These are phyloP conservation scores for Volucella bombylans DNA, from an alignment of 2,888 invertebrate species.

Conservation along the genomic window DNA sequence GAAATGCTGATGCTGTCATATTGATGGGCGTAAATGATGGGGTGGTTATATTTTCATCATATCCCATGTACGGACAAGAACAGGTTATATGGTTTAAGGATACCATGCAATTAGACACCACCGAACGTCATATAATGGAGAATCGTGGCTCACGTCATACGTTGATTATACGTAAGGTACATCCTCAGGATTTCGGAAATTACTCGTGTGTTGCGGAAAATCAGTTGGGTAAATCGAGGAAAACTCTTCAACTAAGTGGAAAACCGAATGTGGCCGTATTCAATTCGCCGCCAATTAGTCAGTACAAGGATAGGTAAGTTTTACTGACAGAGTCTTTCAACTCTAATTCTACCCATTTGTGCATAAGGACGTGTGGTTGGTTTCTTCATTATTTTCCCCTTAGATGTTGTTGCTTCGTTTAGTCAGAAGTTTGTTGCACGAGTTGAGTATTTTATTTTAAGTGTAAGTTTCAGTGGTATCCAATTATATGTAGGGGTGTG, in stretches of 20 bases:
- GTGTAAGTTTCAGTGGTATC: background rate
- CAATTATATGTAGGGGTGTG: background rate
- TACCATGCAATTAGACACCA: slow-evolving; percentile 87
- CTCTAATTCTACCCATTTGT: background rate
- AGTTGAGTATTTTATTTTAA: slow-evolving; percentile 32
- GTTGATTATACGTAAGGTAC: slow-evolving; percentile 87
- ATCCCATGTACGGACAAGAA: slow-evolving; percentile 69
- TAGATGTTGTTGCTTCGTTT: background rate
- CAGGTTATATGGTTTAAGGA: slow-evolving; percentile 88
- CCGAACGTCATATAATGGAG: slow-evolving; percentile 87
- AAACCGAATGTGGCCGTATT: slow-evolving; percentile 87
- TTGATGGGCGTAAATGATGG: slow-evolving; percentile 14
- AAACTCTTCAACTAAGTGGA: slow-evolving; percentile 87
- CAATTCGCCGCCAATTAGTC: slow-evolving; percentile 85
- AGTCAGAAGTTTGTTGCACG: slow-evolving; percentile 28
- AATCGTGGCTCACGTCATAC: slow-evolving; percentile 87
- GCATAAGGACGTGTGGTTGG: background rate
- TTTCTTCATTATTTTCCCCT: slow-evolving; percentile 1
- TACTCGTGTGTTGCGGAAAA: slow-evolving; percentile 88
- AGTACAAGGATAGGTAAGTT: slow-evolving; percentile 83
- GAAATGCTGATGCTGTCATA: slow-evolving; percentile 39
- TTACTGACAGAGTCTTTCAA: slow-evolving; percentile 31
- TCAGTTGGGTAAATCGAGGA: slow-evolving; percentile 86
- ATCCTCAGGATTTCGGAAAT: slow-evolving; percentile 87
- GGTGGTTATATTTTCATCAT: slow-evolving; percentile 33